These are phyloP conservation scores for Drosophila nasuta DNA, from an alignment of 1,140 invertebrate species.

Conservation along the genomic window DNA sequence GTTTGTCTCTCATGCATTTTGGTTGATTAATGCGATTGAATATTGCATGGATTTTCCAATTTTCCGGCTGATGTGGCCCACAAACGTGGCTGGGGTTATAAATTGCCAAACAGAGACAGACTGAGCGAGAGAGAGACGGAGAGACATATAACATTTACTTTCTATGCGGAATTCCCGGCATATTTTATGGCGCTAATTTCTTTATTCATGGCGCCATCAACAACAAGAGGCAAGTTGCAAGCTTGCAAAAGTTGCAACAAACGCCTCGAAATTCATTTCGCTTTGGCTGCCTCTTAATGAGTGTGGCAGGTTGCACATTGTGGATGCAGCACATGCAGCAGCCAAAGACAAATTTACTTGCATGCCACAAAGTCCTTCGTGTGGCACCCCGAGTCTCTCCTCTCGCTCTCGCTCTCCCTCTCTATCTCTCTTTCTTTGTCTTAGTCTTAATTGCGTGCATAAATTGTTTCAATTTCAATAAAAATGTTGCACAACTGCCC, in stretches of 20 bases:
- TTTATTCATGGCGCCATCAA: slow-evolving; percentile 67
- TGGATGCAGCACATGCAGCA: slow-evolving; percentile 70
- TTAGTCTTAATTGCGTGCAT: slow-evolving; percentile 78
- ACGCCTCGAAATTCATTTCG: slow-evolving; percentile 48
- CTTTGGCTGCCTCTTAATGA: slow-evolving; percentile 40
- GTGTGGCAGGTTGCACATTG: slow-evolving; percentile 46
- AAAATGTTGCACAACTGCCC: slow-evolving; percentile 71
- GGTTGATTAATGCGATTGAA: slow-evolving; percentile 42
- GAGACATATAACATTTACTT: slow-evolving; percentile 27
- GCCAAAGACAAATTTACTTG: slow-evolving; percentile 75
- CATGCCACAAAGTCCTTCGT: slow-evolving; percentile 72
- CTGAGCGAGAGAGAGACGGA: not conserved
- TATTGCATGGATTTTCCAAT: slow-evolving; percentile 50
- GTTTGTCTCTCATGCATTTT: not conserved
- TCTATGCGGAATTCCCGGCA: slow-evolving; percentile 41
- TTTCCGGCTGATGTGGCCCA: slow-evolving; percentile 8
- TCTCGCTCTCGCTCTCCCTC: slow-evolving; percentile 45
- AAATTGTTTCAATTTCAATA: slow-evolving; percentile 81
- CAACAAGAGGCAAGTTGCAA: not conserved
- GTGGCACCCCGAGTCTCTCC: slow-evolving; percentile 35
- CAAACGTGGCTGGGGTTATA: slow-evolving; percentile 45
- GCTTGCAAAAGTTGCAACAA: slow-evolving; percentile 31
- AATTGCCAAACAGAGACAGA: slow-evolving; percentile 8
- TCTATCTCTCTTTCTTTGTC: slow-evolving; percentile 28
- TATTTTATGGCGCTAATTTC: slow-evolving; percentile 70